Conservation (phyloP, 2,797 vertebrate genomes). For the Brotula barbata region DNA sequence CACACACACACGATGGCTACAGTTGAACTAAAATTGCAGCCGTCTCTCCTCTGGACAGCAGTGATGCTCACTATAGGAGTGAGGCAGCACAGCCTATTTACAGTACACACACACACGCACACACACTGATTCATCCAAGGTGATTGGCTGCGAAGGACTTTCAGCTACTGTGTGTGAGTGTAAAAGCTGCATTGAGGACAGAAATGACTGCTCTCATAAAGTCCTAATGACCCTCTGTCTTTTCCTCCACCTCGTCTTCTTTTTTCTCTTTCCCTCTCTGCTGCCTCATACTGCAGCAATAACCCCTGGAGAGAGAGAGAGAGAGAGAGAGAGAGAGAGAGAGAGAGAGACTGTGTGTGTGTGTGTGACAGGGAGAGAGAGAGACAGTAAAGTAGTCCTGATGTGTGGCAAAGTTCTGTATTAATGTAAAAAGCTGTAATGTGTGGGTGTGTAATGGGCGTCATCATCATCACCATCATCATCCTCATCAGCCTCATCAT, state of each 20-base stretch:
- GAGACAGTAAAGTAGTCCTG: conserved; percentile 27
- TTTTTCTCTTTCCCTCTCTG: conserved; percentile 26
- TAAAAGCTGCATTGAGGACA: conserved; percentile 65
- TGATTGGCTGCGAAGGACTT: conserved; percentile 61
- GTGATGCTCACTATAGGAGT: conserved; percentile 37
- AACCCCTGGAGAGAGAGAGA: conserved; percentile 15
- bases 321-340: neutral
- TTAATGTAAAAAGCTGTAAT: too few species aligned
- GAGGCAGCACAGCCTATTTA: conserved; percentile 64
- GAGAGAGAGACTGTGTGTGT: neutral
- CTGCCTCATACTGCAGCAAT: conserved; percentile 61
- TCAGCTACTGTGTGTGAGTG: conserved; percentile 41
- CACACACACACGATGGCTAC: conserved; percentile 1
- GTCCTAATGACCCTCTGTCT: conserved; percentile 58
- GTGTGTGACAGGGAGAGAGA: conserved; percentile 10
- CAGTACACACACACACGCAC: conserved; percentile 35
- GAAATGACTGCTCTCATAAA: conserved; percentile 63
- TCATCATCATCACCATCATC: too few species aligned
- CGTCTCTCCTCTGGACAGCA: conserved; percentile 36
- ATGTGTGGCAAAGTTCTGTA: too few species aligned
- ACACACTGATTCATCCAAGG: conserved; percentile 60
- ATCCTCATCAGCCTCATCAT: too few species aligned
- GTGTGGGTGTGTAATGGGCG: too few species aligned
- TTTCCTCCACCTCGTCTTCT: conserved; percentile 10
- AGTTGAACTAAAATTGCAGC: conserved; percentile 24